Evolutionary conservation across 2,888 invertebrate species (phyloP), one percentile per base, ranked within the genome.

Genomic region (Acleris cristana): DNA sequence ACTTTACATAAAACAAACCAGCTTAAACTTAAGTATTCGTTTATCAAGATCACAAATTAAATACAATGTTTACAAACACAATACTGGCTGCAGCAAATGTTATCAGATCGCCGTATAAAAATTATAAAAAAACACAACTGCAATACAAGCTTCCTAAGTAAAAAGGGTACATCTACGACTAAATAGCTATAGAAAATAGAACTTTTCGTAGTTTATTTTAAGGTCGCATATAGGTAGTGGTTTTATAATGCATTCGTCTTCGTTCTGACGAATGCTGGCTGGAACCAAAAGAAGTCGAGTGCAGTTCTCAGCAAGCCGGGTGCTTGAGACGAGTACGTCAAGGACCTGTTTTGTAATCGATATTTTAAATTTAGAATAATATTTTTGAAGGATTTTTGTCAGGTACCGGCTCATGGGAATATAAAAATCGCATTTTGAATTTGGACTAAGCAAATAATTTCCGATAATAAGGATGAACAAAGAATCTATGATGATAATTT

Each of bases 331-430:
- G 34, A 60, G 64, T 62, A 23, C 34, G 52, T 64, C 19, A 57
- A 69, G 69, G 61, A 57, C 26, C 61, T 69, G 75, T 71, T 75
- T 74, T 72, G 88, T 83, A 88, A 89, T 87, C 83, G 88, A 89
- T 89, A 89, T 84, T 79, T 79, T 81, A 74, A 71, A 58, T 59
- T 59, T 21, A 14, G 60, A 64, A 52, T 62, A 16, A 57, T 66
- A 51, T 52, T 21, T 61, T 51, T 21, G 44, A 56, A 21, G 16
- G n/a, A 26, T 60, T 63, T 44, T 23, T 19, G 44, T 44, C 34
- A 53, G 53, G 58, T 48, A 23, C 59, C 45, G 60, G 59, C 54
- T 55, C 54, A 40, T 65, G 59, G 55, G 48, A 65, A 26, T 18
- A 6, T 48, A n/a, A 2, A 45, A 16, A 3, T 45, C 6, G n/a